phyloP scores from a whole-genome alignment of 1,140 invertebrate genomes.

The Aradophagus sp. region DNA sequence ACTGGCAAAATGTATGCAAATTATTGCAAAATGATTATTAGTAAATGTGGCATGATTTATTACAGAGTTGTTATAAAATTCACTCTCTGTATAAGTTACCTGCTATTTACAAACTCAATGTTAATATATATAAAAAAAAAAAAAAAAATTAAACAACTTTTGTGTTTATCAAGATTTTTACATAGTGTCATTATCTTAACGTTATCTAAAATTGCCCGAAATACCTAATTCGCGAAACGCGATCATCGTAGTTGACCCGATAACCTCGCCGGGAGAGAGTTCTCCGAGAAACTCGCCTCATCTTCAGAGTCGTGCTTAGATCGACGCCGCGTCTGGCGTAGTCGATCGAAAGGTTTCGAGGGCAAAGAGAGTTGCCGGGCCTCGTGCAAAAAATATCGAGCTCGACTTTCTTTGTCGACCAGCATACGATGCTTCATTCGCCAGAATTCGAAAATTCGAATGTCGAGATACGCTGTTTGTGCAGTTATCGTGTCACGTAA shows the following conservation, averaged over 20 bases:
- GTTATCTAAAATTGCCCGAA: conserved; percentile 1
- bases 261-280: conserved; percentile 50
- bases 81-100: no score
- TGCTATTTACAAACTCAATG: no score
- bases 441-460: conserved; percentile 3
- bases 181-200: conserved; percentile 7
- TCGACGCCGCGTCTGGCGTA: conserved; percentile 41
- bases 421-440: conserved; percentile 7
- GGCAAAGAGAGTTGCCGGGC: conserved; percentile 48
- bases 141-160: no score
- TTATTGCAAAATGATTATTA: no score
- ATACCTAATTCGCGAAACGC: conserved; percentile 7
- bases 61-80: no score
- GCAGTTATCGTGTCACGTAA: conserved; percentile 34
- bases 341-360: conserved; percentile 52
- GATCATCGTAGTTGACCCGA: conserved; percentile 37
- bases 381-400: conserved; percentile 3
- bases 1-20: no score
- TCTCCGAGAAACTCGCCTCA: conserved; percentile 49
- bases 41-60: no score
- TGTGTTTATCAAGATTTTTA: conserved; percentile 4
- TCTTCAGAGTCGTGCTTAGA: conserved; percentile 37
- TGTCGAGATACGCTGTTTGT: conserved; percentile 21
- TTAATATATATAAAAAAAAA: no score
- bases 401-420: conserved; percentile 9